These are phyloP conservation scores for Candoia aspera DNA, from an alignment of 2,113 vertebrate genomes.

Conservation along the genomic window DNA sequence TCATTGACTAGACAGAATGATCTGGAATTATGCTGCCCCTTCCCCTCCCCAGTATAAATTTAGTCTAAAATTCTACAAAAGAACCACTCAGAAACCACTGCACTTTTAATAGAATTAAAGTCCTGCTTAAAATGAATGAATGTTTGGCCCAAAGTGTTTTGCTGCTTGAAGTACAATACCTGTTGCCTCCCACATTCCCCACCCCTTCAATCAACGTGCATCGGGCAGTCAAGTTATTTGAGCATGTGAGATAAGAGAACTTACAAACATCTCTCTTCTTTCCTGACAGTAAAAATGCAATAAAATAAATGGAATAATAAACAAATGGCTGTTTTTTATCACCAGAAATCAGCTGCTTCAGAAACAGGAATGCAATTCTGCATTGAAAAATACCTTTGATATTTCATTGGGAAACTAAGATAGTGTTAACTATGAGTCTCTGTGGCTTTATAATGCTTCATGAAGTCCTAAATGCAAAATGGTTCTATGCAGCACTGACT, in stretches of 20 bases:
- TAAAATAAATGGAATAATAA: background rate
- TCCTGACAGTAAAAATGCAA: background rate
- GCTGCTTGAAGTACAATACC: background rate
- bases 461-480: background rate
- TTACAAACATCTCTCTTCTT: background rate
- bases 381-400: background rate
- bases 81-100: too few species aligned
- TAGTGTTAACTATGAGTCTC: background rate
- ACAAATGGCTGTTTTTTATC: background rate
- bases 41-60: background rate
- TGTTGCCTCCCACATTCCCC: background rate
- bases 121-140: background rate
- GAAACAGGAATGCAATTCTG: background rate
- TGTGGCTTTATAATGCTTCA: background rate
- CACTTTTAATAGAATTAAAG: background rate
- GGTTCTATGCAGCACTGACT: background rate
- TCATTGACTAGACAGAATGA: background rate
- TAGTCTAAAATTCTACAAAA: background rate
- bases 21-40: background rate
- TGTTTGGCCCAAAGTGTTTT: background rate
- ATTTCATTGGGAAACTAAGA: accelerated
- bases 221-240: background rate
- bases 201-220: background rate
- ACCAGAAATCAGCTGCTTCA: background rate
- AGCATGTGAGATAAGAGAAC: background rate